phyloP scores from a whole-genome alignment of 2,113 vertebrate genomes.

The Chelonoidis abingdonii region DNA sequence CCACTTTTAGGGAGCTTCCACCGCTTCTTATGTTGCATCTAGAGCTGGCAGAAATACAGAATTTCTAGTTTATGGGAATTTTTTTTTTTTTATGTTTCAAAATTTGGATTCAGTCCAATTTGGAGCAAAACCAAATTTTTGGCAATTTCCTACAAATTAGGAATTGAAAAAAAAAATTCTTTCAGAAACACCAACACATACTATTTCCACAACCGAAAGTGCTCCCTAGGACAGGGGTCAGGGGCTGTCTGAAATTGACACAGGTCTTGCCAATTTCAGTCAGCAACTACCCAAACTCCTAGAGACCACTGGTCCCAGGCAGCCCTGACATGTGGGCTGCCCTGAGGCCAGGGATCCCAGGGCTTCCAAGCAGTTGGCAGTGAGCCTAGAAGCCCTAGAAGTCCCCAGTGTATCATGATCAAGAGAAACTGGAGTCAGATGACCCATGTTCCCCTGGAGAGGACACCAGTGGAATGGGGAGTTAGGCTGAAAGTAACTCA shows the following conservation, averaged over 20 bases:
- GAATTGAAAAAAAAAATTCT: background rate
- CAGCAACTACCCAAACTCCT: background rate
- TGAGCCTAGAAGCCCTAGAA: background rate
- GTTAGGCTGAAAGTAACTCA: background rate
- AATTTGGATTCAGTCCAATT: background rate
- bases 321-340: background rate
- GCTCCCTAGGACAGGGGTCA: background rate
- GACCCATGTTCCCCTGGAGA: background rate
- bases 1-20: no score
- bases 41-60: background rate
- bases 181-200: background rate
- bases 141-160: background rate
- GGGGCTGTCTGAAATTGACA: no score
- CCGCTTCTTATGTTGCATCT: background rate
- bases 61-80: background rate
- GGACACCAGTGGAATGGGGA: background rate
- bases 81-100: background rate
- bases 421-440: background rate
- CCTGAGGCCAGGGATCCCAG: background rate
- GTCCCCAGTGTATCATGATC: background rate
- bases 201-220: background rate
- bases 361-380: background rate
- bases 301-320: background rate
- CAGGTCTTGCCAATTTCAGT: background rate
- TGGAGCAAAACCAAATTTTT: background rate